Conservation (phyloP, 2,113 vertebrate species). For the Tupaia chinensis region DNA sequence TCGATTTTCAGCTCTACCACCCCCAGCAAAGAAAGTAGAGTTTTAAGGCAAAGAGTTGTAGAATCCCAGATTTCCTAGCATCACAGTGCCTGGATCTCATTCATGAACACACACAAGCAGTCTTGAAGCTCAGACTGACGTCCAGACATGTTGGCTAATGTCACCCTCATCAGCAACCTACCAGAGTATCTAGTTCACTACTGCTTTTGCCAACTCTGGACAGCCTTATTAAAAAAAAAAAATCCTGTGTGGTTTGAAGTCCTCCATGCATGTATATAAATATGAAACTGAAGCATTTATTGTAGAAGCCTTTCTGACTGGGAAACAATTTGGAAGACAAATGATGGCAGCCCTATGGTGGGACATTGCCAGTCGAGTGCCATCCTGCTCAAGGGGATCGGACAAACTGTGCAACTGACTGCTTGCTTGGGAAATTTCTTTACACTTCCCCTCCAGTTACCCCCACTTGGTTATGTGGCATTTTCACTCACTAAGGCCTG, state of each 20-base stretch:
- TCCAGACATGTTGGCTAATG: neutral
- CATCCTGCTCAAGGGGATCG: neutral
- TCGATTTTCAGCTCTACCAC: neutral
- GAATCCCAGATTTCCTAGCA: neutral
- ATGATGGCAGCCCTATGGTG: neutral
- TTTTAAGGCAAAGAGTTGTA: neutral
- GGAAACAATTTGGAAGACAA: neutral
- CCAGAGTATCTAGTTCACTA: neutral
- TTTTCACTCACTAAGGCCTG: neutral
- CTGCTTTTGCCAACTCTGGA: neutral
- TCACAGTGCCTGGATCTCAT: rapidly evolving
- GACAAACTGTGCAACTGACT: neutral
- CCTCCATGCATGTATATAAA: neutral
- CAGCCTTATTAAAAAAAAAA: neutral
- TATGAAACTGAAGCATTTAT: neutral
- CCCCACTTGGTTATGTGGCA: rapidly evolving
- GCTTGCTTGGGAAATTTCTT: neutral
- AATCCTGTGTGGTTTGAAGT: neutral
- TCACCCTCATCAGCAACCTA: neutral
- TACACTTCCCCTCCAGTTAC: neutral
- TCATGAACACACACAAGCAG: neutral
- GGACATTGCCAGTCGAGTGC: neutral
- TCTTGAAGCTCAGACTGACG: neutral
- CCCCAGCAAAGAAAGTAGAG: neutral
- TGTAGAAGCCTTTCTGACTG: neutral